These are phyloP conservation scores for Hiodon alosoides DNA, from an alignment of 2,113 vertebrate genomes.

Conservation along the genomic window DNA sequence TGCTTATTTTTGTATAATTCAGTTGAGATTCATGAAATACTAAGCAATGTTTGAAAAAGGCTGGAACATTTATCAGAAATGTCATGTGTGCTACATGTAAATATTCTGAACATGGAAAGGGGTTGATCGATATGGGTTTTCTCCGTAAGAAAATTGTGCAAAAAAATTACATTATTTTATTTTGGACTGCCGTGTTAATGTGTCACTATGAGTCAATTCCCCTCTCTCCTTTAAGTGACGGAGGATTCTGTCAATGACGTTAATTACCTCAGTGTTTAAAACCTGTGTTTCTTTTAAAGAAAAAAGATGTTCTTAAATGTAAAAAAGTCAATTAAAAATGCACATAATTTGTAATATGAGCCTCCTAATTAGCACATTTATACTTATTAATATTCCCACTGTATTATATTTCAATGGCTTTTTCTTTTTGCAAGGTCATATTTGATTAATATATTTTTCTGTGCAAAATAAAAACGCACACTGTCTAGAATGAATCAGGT, in stretches of 20 bases:
- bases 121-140: too few species aligned
- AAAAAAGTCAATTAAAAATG: conserved; percentile 49
- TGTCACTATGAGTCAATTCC: too few species aligned
- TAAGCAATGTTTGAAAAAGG: too few species aligned
- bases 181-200: too few species aligned
- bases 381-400: conserved; percentile 47
- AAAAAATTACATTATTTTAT: too few species aligned
- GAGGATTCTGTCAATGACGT: not conserved
- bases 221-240: too few species aligned
- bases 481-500: not conserved
- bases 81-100: too few species aligned
- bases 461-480: not conserved
- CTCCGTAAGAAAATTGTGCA: too few species aligned
- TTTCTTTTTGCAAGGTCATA: conserved; percentile 39
- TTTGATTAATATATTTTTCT: conserved; percentile 37
- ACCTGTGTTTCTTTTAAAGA: not conserved
- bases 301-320: not conserved
- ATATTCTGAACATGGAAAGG: too few species aligned
- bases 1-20: too few species aligned
- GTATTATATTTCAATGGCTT: conserved; percentile 50
- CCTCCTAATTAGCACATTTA: conserved; percentile 53
- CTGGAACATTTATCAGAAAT: too few species aligned
- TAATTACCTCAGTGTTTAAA: conserved; percentile 9
- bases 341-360: conserved; percentile 56
- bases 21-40: too few species aligned